Base-by-base conservation (phyloP, 2,113 vertebrate species). In the Gambusia holbrooki region DNA sequence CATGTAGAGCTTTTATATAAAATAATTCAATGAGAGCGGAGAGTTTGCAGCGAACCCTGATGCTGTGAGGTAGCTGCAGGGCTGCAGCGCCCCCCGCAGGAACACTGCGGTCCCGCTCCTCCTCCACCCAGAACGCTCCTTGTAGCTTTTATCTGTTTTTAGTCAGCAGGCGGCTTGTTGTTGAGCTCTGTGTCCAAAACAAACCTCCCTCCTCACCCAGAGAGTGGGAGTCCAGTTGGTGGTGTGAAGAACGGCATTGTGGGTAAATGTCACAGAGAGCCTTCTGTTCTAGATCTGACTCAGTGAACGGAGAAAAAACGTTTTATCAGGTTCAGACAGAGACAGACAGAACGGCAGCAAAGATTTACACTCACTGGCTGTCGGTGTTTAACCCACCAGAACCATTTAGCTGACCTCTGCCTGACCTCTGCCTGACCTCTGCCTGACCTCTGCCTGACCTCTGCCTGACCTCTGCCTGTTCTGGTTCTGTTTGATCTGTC, bases 241-340 rank as follows among this genome's bases (percentile, higher is more conserved):
- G 84, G 93, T 94, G 94, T 93, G 93, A 94, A 92, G 87, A 92
- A 94, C 84, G 74, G 89, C 84, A 93, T 93, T 93, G 85, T 93
- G 92, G 93, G 88, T 94, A 94, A 95, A 94, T 94, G 93, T 94
- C 94, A 94, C 76, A 30, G 71, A 72, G 75, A 88, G 89, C 93
- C 90, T 92, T 94, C 92, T 94, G 93, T 90, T 91, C 89, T 73
- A 77, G 78, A 76, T 81, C 88, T 92, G 88, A 92, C 89, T 92
- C 88, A 90, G 87, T 66, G 83, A 84, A 84, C 28, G 33, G 64
- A 66, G 32, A 68, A 32, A 65, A 54, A 48, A 14, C 62, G 73
- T 54, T 68, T 78, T 60, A 61, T 77, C 62, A 63, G 71, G 33
- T 73, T 51, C 66, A 73, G 30, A 69, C 27, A 32, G 69, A 42